Evolutionary conservation across 2,888 invertebrate genomes (phyloP).

Genomic region (Campoplex nolae): DNA sequence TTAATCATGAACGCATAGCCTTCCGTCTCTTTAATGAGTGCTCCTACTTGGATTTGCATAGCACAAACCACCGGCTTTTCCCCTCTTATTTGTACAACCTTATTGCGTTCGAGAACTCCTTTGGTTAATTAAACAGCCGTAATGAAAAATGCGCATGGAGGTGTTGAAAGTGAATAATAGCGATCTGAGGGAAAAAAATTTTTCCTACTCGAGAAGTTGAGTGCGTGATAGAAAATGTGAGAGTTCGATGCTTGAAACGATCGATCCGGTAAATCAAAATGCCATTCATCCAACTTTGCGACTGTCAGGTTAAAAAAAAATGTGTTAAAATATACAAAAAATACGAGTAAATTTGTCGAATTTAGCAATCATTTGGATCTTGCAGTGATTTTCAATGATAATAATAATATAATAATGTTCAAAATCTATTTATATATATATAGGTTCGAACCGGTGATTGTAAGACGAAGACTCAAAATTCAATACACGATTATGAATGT

Average conservation of each 20-base stretch:
- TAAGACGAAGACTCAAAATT: background rate
- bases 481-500: too few species aligned
- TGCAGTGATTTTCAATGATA: background rate
- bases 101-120: conserved; percentile 51
- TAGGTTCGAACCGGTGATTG: too few species aligned
- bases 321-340: background rate
- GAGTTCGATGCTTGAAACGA: background rate
- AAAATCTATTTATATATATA: background rate
- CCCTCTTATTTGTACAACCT: conserved; percentile 57
- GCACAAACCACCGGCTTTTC: conserved; percentile 33
- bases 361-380: background rate
- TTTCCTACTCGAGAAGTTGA: background rate
- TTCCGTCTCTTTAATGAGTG: conserved; percentile 57
- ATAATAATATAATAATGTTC: too few species aligned
- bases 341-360: background rate
- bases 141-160: conserved; percentile 38
- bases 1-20: conserved; percentile 56
- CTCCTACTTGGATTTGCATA: conserved; percentile 48
- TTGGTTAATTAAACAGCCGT: conserved; percentile 36
- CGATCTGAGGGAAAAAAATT: background rate
- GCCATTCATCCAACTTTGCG: too few species aligned
- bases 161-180: conserved; percentile 2
- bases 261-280: background rate
- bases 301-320: too few species aligned
- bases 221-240: background rate